phyloP scores from a whole-genome alignment of 2,113 vertebrate genomes.

The Irena cyanogastra region DNA sequence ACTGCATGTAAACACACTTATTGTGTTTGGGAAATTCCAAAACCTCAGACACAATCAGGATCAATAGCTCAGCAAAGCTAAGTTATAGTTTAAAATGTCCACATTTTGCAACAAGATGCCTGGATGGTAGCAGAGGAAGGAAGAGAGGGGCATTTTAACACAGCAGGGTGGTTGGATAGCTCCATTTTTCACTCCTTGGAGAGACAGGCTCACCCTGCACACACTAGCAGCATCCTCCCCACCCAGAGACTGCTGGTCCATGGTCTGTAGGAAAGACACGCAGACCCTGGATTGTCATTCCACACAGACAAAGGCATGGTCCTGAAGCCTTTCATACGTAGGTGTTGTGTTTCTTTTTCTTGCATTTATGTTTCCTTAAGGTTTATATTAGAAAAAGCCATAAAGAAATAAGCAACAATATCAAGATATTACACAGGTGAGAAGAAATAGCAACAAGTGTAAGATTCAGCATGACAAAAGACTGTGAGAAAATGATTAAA shows the following conservation, averaged over 20 bases:
- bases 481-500: neutral
- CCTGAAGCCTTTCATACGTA: neutral
- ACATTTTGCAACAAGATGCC: neutral
- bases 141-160: neutral
- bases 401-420: neutral
- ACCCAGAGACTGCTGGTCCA: neutral
- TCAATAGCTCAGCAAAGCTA: constrained; percentile 47
- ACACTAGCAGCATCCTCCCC: neutral
- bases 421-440: neutral
- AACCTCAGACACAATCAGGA: constrained; percentile 15
- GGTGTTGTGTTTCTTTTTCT: neutral
- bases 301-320: neutral
- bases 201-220: neutral
- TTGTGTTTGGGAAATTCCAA: constrained; percentile 72
- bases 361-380: neutral
- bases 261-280: neutral
- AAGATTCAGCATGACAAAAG: neutral
- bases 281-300: neutral
- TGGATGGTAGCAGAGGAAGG: neutral
- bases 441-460: neutral
- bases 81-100: neutral
- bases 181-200: neutral
- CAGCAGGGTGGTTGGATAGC: neutral
- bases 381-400: accelerated
- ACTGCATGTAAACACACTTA: constrained; percentile 79